These are phyloP conservation scores for Leptatherina wallacei DNA, from an alignment of 2,797 vertebrate species.

Conservation along the genomic window DNA sequence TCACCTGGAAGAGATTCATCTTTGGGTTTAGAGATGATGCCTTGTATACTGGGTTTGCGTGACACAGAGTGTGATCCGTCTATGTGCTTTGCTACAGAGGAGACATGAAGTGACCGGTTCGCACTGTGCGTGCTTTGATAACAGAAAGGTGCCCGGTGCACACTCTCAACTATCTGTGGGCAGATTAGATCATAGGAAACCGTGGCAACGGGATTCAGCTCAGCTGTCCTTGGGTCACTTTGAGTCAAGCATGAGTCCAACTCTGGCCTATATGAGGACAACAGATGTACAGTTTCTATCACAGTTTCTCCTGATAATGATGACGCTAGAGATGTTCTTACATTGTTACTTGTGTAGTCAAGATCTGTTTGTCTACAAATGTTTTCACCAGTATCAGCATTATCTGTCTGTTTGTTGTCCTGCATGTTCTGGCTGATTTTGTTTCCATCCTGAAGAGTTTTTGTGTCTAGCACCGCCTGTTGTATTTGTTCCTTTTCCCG, in stretches of 20 bases:
- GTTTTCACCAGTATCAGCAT: neutral
- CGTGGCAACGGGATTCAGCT: constrained; percentile 49
- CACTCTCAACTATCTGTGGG: constrained; percentile 69
- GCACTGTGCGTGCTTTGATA: constrained; percentile 18
- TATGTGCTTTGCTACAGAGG: constrained; percentile 13
- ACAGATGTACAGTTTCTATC: constrained; percentile 25
- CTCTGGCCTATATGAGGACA: constrained; percentile 12
- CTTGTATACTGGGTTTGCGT: neutral
- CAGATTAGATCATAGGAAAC: constrained; percentile 69
- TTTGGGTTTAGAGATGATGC: neutral
- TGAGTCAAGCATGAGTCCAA: constrained; percentile 25
- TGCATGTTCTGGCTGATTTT: neutral
- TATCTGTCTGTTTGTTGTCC: constrained; percentile 18
- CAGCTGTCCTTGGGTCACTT: constrained; percentile 15
- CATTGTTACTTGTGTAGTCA: constrained; percentile 28
- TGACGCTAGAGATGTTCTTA: constrained; percentile 33
- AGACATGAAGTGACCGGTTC: constrained; percentile 6
- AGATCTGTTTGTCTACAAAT: constrained; percentile 13
- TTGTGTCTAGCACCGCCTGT: neutral
- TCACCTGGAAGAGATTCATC: neutral
- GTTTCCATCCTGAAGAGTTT: constrained; percentile 7
- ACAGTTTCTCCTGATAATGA: constrained; percentile 61
- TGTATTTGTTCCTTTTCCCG: constrained; percentile 9
- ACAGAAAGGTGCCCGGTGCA: constrained; percentile 62
- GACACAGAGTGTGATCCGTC: constrained; percentile 21